Conservation (phyloP, 2,888 invertebrate species). For the Aleiodes alternator region DNA sequence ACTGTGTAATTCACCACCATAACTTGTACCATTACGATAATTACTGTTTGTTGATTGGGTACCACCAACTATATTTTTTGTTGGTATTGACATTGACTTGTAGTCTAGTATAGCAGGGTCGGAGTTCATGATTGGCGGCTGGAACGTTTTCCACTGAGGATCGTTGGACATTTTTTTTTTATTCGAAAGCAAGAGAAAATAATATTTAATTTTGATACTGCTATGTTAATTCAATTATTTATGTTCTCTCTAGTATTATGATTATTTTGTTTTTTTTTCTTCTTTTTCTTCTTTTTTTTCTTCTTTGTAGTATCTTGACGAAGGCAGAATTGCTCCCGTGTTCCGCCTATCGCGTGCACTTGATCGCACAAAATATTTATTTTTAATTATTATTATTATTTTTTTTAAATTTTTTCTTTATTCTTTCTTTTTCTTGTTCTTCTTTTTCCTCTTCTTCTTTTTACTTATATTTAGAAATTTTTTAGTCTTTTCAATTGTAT, state of each 20-base stretch:
- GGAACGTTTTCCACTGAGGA: constrained; percentile 94
- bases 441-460: constrained; percentile 53
- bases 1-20: constrained; percentile 77
- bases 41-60: constrained; percentile 68
- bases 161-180: constrained; percentile 82
- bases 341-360: constrained; percentile 28
- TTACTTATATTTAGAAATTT: constrained; percentile 75
- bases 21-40: constrained; percentile 79
- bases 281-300: constrained; percentile 59
- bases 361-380: constrained; percentile 28
- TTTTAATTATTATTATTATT: neutral
- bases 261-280: constrained; percentile 71
- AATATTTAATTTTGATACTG: constrained; percentile 59
- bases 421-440: constrained; percentile 28
- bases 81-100: constrained; percentile 83
- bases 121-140: constrained; percentile 91
- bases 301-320: constrained; percentile 62
- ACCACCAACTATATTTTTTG: constrained; percentile 69
- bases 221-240: constrained; percentile 56
- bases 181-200: neutral
- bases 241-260: constrained; percentile 68
- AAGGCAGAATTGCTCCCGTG: constrained; percentile 40
- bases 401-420: constrained; percentile 7
- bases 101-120: constrained; percentile 89
- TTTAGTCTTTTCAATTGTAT: constrained; percentile 74